Conservation (phyloP, 2,888 invertebrate species). For the Lasiommata megera region DNA sequence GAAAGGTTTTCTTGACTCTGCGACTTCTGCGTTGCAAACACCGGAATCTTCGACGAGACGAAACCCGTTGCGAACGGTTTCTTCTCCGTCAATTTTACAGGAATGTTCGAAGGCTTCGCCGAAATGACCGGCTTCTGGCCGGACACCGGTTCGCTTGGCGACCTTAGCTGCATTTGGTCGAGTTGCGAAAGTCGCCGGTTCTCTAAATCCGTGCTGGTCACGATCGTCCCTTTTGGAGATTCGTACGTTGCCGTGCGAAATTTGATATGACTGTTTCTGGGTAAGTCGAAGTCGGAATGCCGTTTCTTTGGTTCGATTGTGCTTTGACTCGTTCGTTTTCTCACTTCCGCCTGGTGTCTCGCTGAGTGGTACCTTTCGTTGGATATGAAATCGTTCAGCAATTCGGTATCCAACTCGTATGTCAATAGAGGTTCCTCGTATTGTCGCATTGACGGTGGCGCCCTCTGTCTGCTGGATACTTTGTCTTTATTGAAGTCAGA, state of each 20-base stretch:
- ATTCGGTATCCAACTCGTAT: slow-evolving; percentile 68
- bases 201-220: slow-evolving; percentile 74
- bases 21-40: slow-evolving; percentile 74
- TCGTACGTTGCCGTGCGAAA: slow-evolving; percentile 84
- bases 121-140: slow-evolving; percentile 62
- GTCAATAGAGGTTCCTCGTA: slow-evolving; percentile 60
- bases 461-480: slow-evolving; percentile 65
- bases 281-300: slow-evolving; percentile 76
- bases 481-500: slow-evolving; percentile 54
- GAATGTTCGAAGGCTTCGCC: slow-evolving; percentile 74
- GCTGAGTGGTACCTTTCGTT: slow-evolving; percentile 72
- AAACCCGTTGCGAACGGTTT: slow-evolving; percentile 47
- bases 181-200: slow-evolving; percentile 81
- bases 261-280: slow-evolving; percentile 81
- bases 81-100: slow-evolving; percentile 64
- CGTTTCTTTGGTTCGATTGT: slow-evolving; percentile 72
- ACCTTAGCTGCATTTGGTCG: slow-evolving; percentile 67
- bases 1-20: slow-evolving; percentile 73
- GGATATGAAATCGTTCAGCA: slow-evolving; percentile 72
- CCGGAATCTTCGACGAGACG: slow-evolving; percentile 77
- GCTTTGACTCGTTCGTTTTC: slow-evolving; percentile 60
- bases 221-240: slow-evolving; percentile 78
- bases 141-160: slow-evolving; percentile 44
- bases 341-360: slow-evolving; percentile 60
- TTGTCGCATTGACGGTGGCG: slow-evolving; percentile 40